Conservation (phyloP, 2,797 vertebrate genomes). For the Gephyroberyx darwinii region DNA sequence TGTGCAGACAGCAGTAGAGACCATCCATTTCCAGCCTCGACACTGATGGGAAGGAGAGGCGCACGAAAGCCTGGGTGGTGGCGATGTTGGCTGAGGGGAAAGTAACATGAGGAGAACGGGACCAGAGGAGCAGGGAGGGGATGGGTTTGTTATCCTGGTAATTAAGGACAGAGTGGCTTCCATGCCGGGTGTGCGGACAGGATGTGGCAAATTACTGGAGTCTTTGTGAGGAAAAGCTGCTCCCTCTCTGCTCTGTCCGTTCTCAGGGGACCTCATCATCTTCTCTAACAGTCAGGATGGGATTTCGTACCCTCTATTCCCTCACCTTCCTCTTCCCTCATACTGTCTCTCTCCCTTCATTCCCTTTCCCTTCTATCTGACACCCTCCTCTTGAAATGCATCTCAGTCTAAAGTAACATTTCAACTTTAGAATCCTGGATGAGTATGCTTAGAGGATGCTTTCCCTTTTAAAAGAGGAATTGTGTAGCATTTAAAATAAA, state of each 20-base stretch:
- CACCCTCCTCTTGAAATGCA: conserved; percentile 62
- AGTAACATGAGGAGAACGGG: conserved; percentile 63
- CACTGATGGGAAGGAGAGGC: conserved; percentile 70
- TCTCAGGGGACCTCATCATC: conserved; percentile 93
- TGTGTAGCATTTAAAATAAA: not conserved
- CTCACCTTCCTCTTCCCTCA: conserved; percentile 80
- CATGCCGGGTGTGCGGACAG: conserved; percentile 83
- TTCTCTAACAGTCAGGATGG: conserved; percentile 96
- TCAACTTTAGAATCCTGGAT: conserved; percentile 44
- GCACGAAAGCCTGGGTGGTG: conserved; percentile 59
- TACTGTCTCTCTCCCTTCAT: conserved; percentile 67
- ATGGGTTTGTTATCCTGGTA: conserved; percentile 88
- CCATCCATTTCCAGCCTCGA: conserved; percentile 68
- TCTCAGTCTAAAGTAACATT: conserved; percentile 51
- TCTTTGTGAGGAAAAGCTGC: conserved; percentile 89
- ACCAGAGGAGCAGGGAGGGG: conserved; percentile 77
- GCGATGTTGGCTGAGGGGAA: conserved; percentile 45
- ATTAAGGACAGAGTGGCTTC: conserved; percentile 91
- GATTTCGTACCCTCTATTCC: conserved; percentile 91
- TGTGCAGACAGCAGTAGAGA: conserved; percentile 64
- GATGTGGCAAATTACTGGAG: conserved; percentile 90
- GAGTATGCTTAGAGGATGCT: not conserved
- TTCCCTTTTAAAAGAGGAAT: not conserved
- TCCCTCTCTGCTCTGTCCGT: conserved; percentile 85
- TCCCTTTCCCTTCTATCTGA: conserved; percentile 77